These are phyloP conservation scores for Columba livia DNA, from an alignment of 2,113 vertebrate genomes.

Conservation along the genomic window DNA sequence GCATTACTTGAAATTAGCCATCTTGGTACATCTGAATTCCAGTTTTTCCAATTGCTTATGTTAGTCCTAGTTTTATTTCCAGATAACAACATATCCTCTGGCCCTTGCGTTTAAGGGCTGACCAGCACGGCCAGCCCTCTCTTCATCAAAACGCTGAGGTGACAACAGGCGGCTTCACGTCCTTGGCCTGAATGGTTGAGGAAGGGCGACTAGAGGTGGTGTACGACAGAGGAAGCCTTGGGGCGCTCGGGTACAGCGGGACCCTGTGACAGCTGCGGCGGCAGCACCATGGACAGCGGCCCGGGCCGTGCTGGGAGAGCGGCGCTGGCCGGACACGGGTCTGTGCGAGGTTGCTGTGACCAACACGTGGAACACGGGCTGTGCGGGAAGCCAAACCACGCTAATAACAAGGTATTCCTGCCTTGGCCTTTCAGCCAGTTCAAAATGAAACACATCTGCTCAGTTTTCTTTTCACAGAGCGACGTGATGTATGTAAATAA, in stretches of 20 bases:
- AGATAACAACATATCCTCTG: fast-evolving
- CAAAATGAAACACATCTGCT: neutral
- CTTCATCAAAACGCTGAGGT: fast-evolving
- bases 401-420: constrained; percentile 3
- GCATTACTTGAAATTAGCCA: neutral
- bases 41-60: neutral
- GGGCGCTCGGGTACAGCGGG: neutral
- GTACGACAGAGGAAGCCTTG: neutral
- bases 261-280: neutral
- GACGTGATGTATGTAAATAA: neutral
- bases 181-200: neutral
- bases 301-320: too few species aligned
- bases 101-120: neutral
- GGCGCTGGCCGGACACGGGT: neutral
- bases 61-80: neutral
- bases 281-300: too few species aligned
- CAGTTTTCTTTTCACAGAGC: neutral
- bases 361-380: constrained; percentile 14
- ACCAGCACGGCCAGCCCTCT: fast-evolving
- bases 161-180: fast-evolving
- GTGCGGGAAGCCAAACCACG: constrained; percentile 18
- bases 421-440: constrained; percentile 34
- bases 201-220: neutral
- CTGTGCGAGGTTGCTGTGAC: constrained; percentile 28
- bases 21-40: neutral